These are phyloP conservation scores for Chrysocyon brachyurus DNA, from an alignment of 2,797 vertebrate genomes.

Conservation along the genomic window DNA sequence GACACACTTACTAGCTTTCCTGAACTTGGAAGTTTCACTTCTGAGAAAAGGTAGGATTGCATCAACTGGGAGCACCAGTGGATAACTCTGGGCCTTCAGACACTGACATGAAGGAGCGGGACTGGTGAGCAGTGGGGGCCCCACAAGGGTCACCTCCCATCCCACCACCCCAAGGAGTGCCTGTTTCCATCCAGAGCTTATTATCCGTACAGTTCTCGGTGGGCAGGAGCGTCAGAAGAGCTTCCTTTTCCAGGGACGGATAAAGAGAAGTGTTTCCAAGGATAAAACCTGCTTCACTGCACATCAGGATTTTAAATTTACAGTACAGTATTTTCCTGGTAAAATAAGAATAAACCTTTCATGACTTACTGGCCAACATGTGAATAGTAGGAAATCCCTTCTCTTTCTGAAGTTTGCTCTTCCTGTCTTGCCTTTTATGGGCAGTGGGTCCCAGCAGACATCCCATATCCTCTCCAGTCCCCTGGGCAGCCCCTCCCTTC, in stretches of 20 bases:
- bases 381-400: conserved; percentile 81
- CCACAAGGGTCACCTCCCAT: rapidly evolving
- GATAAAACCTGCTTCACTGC: background rate
- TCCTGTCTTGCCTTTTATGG: conserved; percentile 72
- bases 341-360: background rate
- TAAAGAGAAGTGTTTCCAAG: background rate
- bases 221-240: background rate
- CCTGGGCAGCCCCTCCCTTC: conserved; percentile 47
- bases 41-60: background rate
- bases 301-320: conserved; percentile 1
- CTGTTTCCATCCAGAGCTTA: background rate
- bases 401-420: conserved; percentile 57
- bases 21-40: background rate
- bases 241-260: background rate
- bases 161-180: background rate
- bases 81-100: background rate
- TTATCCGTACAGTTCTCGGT: background rate
- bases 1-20: background rate
- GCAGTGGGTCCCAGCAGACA: background rate
- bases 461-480: conserved; percentile 2
- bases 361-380: background rate
- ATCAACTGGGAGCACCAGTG: rapidly evolving
- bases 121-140: rapidly evolving
- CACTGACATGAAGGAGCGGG: background rate
- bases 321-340: conserved; percentile 54